Evolutionary conservation across 2,797 vertebrate genomes (phyloP).

Genomic region (Columba guinea): DNA sequence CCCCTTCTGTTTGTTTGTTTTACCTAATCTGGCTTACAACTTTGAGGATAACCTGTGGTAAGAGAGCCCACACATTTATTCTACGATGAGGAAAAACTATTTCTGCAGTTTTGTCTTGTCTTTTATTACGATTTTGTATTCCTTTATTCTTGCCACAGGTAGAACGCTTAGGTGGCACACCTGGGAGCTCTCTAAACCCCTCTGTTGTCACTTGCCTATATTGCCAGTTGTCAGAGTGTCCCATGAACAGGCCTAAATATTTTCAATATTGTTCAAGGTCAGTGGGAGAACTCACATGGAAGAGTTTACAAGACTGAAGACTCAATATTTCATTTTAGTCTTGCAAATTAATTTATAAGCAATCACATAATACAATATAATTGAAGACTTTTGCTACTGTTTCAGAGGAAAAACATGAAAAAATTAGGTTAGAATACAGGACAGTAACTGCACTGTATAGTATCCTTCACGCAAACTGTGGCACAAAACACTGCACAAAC

Average conservation of each 20-base stretch:
- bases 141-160: background rate
- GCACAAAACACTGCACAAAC: slow-evolving; percentile 37
- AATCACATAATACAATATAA: background rate
- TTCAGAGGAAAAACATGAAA: slow-evolving; percentile 16
- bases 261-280: background rate
- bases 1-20: background rate
- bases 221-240: background rate
- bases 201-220: background rate
- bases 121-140: background rate
- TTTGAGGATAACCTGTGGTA: background rate
- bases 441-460: background rate
- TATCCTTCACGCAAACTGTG: slow-evolving; percentile 43
- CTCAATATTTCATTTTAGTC: slow-evolving; percentile 1
- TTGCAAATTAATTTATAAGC: slow-evolving; percentile 1
- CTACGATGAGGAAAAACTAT: background rate
- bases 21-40: background rate
- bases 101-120: background rate
- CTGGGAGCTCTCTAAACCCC: background rate
- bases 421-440: slow-evolving; percentile 33
- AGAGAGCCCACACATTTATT: background rate
- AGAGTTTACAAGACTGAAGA: background rate
- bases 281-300: background rate
- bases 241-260: background rate
- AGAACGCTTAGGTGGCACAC: background rate
- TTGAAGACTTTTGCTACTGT: background rate